Evolutionary conservation across 2,113 vertebrate genomes (phyloP).

Genomic region (Mirounga angustirostris): DNA sequence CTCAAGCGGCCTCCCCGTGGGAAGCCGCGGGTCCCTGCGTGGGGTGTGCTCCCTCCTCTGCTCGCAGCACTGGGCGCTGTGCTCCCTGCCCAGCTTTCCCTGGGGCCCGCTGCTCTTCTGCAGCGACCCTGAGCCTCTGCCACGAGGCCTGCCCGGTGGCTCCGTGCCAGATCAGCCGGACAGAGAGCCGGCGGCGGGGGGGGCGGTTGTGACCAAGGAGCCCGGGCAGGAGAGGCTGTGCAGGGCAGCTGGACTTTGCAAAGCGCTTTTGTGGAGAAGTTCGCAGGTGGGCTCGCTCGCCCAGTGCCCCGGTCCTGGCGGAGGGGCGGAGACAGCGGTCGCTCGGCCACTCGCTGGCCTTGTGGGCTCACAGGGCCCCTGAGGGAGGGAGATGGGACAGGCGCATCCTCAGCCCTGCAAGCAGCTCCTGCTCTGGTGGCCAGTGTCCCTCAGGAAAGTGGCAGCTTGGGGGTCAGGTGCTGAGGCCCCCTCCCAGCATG

Average conservation of each 20-base stretch:
- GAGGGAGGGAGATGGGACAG: too few species aligned
- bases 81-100: background rate
- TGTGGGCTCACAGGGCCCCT: background rate
- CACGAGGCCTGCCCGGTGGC: background rate
- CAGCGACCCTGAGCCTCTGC: background rate
- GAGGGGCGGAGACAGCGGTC: background rate
- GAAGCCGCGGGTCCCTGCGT: too few species aligned
- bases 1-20: too few species aligned
- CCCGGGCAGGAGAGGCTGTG: background rate
- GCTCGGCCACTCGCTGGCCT: too few species aligned
- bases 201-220: background rate
- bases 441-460: background rate
- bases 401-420: background rate
- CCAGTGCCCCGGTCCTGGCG: rapidly evolving
- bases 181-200: background rate
- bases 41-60: rapidly evolving
- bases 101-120: background rate
- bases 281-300: background rate
- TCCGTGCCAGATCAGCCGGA: background rate
- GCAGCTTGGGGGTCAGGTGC: too few species aligned
- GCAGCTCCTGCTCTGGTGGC: background rate
- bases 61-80: rapidly evolving
- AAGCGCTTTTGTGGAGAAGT: background rate
- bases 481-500: background rate
- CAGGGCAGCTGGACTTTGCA: background rate